Percentiles rank a stretch among this genome's conserved stretches.
These are phyloP conservation scores for Heliocidaris tuberculata DNA, from an alignment of 35 echinoderm and acorn worm genomes.

Conservation along the genomic window DNA sequence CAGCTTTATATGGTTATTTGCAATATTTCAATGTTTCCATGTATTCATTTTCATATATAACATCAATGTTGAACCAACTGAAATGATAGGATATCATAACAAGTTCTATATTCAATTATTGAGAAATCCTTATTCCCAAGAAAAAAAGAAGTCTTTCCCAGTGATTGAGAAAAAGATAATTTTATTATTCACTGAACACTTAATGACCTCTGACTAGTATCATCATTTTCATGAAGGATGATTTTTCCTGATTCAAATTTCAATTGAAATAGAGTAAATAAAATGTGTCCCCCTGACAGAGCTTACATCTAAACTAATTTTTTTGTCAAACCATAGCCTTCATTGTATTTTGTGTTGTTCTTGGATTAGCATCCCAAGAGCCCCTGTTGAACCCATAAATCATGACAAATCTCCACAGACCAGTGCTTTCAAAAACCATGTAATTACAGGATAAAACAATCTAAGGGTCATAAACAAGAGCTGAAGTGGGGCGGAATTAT, in stretches of 20 bases:
- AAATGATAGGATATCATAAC: too few relatives aligned
- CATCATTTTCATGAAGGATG: too few relatives aligned
- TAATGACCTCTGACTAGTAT: too few relatives aligned
- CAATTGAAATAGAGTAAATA: not conserved
- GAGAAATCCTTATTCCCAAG: not conserved
- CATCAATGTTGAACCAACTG: too few relatives aligned
- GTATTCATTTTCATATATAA: too few relatives aligned
- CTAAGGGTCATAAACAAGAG: not conserved
- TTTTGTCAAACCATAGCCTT: not conserved
- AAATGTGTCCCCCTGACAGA: not conserved
- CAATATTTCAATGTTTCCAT: too few relatives aligned
- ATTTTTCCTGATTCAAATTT: not conserved
- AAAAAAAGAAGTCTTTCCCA: not conserved
- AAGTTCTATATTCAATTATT: not conserved
- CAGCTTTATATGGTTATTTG: too few relatives aligned
- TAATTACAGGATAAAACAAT: constrained; percentile 8
- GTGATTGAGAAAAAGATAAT: not conserved
- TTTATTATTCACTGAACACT: not conserved
- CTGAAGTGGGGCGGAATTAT: not conserved
- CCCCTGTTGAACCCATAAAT: not conserved
- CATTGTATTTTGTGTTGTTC: not conserved
- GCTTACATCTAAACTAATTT: not conserved
- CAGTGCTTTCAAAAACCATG: not conserved
- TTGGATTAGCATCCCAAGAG: not conserved
- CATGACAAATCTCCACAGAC: not conserved